Percentiles rank a stretch among this genome's conserved stretches.
phyloP scores from a whole-genome alignment of 2,113 vertebrate species.

The Athene cunicularia region DNA sequence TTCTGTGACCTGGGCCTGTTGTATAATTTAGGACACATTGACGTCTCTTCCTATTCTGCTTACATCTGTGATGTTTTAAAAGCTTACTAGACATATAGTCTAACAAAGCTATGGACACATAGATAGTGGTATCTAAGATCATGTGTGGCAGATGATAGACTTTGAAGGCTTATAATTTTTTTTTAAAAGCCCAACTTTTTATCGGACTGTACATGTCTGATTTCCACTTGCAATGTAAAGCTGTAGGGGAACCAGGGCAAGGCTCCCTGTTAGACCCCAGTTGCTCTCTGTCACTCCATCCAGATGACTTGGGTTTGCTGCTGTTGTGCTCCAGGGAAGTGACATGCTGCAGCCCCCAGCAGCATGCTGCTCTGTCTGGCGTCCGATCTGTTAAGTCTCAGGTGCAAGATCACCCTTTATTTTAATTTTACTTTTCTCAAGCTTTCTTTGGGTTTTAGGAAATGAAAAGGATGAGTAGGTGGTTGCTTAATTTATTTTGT shows the following conservation, averaged over 20 bases:
- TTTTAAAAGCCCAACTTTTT: not conserved
- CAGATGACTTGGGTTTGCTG: not conserved
- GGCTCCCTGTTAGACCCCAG: rapidly evolving
- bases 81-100: not conserved
- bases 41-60: not conserved
- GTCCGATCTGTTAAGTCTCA: not conserved
- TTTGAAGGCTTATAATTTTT: not conserved
- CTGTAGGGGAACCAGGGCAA: not conserved
- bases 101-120: not conserved
- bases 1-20: not conserved
- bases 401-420: not conserved
- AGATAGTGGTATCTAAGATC: not conserved
- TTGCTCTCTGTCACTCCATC: not conserved
- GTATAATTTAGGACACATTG: not conserved
- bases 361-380: not conserved
- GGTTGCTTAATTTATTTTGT: slow-evolving; percentile 36
- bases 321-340: not conserved
- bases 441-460: not conserved
- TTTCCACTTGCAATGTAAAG: not conserved
- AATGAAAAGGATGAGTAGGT: not conserved
- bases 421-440: not conserved
- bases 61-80: not conserved
- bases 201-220: not conserved
- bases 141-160: not conserved
- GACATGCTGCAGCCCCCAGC: rapidly evolving